Percentiles rank a stretch among this genome's conserved stretches.
Evolutionary conservation across 2,888 invertebrate genomes (phyloP).

Genomic region (Busseola fusca): DNA sequence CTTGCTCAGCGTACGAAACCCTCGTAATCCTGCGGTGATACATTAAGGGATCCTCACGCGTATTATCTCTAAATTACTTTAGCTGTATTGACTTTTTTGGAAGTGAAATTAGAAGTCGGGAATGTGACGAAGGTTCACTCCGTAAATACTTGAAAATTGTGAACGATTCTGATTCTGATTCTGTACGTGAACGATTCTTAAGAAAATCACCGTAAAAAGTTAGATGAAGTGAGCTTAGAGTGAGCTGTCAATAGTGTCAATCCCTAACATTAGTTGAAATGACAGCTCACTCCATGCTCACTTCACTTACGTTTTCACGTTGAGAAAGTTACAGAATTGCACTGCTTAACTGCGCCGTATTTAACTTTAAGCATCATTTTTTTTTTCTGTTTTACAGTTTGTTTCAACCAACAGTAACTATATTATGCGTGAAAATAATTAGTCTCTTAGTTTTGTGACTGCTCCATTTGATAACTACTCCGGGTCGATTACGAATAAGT

Average conservation of each 20-base stretch:
- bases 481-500: not conserved
- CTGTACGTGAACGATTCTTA: no score
- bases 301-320: no score
- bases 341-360: not conserved
- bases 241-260: no score
- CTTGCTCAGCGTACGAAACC: slow-evolving; percentile 54
- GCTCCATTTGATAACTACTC: slow-evolving; percentile 1
- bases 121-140: not conserved
- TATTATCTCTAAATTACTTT: slow-evolving; percentile 54
- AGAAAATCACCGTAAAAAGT: no score
- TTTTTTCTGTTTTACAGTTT: not conserved
- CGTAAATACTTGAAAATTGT: not conserved
- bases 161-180: no score
- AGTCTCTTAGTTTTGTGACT: not conserved
- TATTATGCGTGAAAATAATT: not conserved
- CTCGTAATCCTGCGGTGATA: slow-evolving; percentile 58
- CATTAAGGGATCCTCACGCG: slow-evolving; percentile 43
- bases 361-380: not conserved
- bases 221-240: no score
- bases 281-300: no score
- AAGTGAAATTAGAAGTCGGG: slow-evolving; percentile 16
- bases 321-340: no score
- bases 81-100: slow-evolving; percentile 48
- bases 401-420: not conserved
- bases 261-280: no score